Base-by-base conservation (phyloP, 2,113 vertebrate genomes). In the Melanocharis versteri region DNA sequence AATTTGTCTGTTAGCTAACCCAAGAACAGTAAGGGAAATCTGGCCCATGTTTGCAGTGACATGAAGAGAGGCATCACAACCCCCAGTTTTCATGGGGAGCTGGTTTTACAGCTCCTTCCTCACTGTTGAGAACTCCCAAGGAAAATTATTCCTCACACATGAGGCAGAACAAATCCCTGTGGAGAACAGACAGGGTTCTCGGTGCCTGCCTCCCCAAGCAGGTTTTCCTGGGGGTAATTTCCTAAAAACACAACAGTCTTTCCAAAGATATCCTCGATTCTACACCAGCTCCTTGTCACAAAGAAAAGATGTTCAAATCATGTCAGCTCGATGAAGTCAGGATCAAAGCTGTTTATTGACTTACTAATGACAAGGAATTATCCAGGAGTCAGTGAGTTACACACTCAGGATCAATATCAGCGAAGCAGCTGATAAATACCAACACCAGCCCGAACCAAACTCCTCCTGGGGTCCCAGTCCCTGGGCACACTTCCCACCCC, bases 301-400 rank as follows among this genome's bases (percentile, higher is more conserved):
- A 5, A 58, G 76, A 51, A 54, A 58, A 64, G 79, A 21, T 7
- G 27, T 27, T 80, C 76, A 17, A 21, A 72, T 69, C 62, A 3
- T 6, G 15, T 57, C 1, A 1, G 57, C 42, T 88, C 6, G 0
- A 65, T 58, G 83, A n/a, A 90, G 47, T 15, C 45, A 19, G 54
- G 58, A 87, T 77, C 72, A 6, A 87, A 91, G 50, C 60, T 73
- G 45, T 73, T 89, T 81, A 92, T 92, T 87, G 93, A 89, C 58
- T 72, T 48, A 3, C 76, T 92, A 94, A 92, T 37, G 91, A 89
- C 93, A 89, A 33, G 58, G 42, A 89, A 94, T 94, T 89, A 87
- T 18, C 68, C 87, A 56, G 83, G 80, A 70, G 65, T 77, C 87
- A 37, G 68, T 37, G 76, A 87, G 10, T 50, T 26, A 14, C 10